Evolutionary conservation across 2,797 vertebrate genomes (phyloP).

Genomic region (Phoxinus dragarum): DNA sequence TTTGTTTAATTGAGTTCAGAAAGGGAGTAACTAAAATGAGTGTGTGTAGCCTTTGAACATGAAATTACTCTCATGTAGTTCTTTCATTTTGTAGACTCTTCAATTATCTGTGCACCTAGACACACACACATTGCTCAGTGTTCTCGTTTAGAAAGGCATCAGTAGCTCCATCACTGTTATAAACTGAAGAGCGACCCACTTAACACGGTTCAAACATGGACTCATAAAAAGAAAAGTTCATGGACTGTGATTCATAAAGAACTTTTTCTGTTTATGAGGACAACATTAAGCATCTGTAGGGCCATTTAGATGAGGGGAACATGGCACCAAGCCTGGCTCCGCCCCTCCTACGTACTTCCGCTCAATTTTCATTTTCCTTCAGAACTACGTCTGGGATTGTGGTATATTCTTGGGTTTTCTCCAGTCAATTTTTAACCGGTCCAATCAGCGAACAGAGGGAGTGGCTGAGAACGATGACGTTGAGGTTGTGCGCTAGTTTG

Average conservation of each 20-base stretch:
- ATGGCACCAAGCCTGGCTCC: not conserved
- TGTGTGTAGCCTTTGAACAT: constrained; percentile 33
- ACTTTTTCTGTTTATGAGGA: constrained; percentile 15
- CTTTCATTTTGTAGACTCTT: constrained; percentile 53
- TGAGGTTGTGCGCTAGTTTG: too few relatives aligned
- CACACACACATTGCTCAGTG: constrained; percentile 45
- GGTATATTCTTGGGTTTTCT: too few relatives aligned
- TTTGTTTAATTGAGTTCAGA: constrained; percentile 25
- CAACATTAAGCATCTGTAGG: constrained; percentile 23
- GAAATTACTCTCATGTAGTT: constrained; percentile 42
- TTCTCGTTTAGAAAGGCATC: constrained; percentile 42
- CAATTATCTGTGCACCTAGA: constrained; percentile 35
- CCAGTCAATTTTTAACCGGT: too few relatives aligned
- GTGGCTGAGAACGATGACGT: too few relatives aligned
- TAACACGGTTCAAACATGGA: constrained; percentile 35
- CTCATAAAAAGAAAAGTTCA: constrained; percentile 20
- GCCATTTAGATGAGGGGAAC: constrained; percentile 36
- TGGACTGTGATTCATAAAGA: constrained; percentile 36
- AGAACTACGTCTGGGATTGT: too few relatives aligned
- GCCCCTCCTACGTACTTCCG: too few relatives aligned
- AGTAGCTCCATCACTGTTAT: constrained; percentile 24
- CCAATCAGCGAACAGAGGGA: too few relatives aligned
- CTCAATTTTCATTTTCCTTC: too few relatives aligned
- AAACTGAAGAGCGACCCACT: constrained; percentile 38
- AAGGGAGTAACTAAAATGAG: constrained; percentile 3